Conservation (phyloP, 1,140 invertebrate genomes). For the Drosophila simulans region DNA sequence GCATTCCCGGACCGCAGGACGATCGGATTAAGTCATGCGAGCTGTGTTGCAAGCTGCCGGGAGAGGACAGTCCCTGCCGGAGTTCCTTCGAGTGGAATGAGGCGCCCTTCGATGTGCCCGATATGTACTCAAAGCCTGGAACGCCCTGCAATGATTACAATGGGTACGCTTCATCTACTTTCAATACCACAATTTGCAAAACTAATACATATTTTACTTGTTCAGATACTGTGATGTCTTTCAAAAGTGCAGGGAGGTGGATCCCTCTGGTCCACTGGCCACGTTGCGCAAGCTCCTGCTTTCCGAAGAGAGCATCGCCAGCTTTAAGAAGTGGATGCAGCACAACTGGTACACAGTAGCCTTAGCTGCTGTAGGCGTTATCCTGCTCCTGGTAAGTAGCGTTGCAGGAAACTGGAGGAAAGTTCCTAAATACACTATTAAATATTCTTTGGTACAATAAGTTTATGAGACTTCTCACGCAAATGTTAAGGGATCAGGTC, state of each 20-base stretch:
- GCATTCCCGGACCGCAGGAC: conserved; percentile 90
- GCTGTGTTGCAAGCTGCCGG: conserved; percentile 94
- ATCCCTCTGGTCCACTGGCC: conserved; percentile 97
- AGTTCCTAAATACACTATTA: neutral
- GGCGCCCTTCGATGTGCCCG: conserved; percentile 94
- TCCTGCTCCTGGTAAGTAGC: conserved; percentile 90
- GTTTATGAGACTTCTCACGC: conserved; percentile 72
- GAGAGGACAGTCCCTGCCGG: conserved; percentile 91
- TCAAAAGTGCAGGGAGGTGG: conserved; percentile 97
- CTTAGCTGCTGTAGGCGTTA: conserved; percentile 89
- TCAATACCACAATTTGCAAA: neutral
- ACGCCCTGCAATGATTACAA: conserved; percentile 99
- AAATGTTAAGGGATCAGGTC: conserved; percentile 78
- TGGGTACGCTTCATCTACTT: conserved; percentile 86
- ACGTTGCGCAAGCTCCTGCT: conserved; percentile 94
- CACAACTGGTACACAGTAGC: conserved; percentile 94
- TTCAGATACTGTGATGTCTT: conserved; percentile 98
- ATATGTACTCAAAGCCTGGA: conserved; percentile 96
- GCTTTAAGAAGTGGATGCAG: conserved; percentile 93
- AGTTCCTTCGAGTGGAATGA: conserved; percentile 97
- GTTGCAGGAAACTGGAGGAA: too few species aligned
- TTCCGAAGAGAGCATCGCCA: conserved; percentile 94
- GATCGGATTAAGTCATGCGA: conserved; percentile 94
- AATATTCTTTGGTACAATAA: conserved; percentile 45
- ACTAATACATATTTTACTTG: neutral